Percentiles rank a stretch among this genome's conserved stretches.
These are phyloP conservation scores for Nebria brevicollis DNA, from an alignment of 2,888 invertebrate genomes.

Conservation along the genomic window DNA sequence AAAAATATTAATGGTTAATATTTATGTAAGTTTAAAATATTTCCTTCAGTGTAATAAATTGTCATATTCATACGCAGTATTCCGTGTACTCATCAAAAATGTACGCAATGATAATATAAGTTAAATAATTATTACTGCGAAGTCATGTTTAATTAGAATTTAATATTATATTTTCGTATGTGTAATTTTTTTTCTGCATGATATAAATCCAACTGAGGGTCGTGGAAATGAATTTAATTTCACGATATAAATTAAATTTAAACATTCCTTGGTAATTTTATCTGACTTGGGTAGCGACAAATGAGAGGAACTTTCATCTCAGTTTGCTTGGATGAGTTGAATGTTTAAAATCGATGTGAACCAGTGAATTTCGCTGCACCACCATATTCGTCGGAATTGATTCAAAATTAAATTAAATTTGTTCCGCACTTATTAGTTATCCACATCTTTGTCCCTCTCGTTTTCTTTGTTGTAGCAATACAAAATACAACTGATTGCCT, in stretches of 20 bases:
- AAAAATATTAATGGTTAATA: no score
- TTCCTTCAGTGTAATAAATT: no score
- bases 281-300: neutral
- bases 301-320: neutral
- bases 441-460: constrained; percentile 54
- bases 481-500: no score
- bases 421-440: constrained; percentile 60
- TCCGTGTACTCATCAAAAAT: no score
- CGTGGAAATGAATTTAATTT: neutral
- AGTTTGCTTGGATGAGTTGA: constrained; percentile 7
- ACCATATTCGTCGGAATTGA: constrained; percentile 58
- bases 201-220: neutral
- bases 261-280: neutral
- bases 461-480: neutral
- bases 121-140: no score
- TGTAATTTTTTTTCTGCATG: no score
- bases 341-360: constrained; percentile 54
- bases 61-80: no score
- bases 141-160: no score
- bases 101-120: no score
- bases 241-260: neutral
- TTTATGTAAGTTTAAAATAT: no score
- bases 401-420: constrained; percentile 61
- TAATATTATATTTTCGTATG: no score
- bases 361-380: constrained; percentile 57